phyloP scores from a whole-genome alignment of 2,113 vertebrate species.

The Lanius collurio region DNA sequence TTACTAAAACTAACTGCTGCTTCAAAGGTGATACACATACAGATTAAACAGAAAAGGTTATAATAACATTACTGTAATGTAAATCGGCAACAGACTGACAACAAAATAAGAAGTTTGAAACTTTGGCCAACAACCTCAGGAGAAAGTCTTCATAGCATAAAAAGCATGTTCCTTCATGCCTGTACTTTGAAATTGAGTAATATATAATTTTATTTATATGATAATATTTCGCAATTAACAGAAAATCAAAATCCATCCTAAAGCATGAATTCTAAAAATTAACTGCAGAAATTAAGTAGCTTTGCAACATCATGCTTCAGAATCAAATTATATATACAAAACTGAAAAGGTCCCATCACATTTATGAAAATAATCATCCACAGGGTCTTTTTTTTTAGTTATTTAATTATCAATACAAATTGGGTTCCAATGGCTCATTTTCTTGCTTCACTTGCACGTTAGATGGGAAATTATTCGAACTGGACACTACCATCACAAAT shows the following conservation, averaged over 20 bases:
- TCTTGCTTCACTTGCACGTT: constrained; percentile 72
- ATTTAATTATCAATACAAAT: constrained; percentile 52
- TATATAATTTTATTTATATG: constrained; percentile 31
- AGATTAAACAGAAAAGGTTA: constrained; percentile 64
- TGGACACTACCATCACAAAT: constrained; percentile 81
- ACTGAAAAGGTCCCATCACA: constrained; percentile 66
- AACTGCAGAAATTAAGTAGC: constrained; percentile 64
- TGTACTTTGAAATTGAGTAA: constrained; percentile 62
- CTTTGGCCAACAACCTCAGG: constrained; percentile 62
- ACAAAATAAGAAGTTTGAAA: constrained; percentile 56
- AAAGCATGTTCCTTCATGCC: constrained; percentile 73
- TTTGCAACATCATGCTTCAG: constrained; percentile 61
- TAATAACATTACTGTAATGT: constrained; percentile 33
- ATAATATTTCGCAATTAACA: constrained; percentile 53
- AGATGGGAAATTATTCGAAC: constrained; percentile 66
- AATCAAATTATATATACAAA: constrained; percentile 65
- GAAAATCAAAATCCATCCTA: constrained; percentile 68
- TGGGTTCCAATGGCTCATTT: constrained; percentile 70
- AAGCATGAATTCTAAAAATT: constrained; percentile 68
- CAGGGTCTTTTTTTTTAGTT: constrained; percentile 19
- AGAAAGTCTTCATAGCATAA: constrained; percentile 68
- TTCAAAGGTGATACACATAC: constrained; percentile 57
- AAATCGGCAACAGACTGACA: constrained; percentile 53
- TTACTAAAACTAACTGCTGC: constrained; percentile 53
- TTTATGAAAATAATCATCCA: constrained; percentile 67